Percentiles rank a stretch among this genome's conserved stretches.
These are phyloP conservation scores for Chondrilla cf. caribensis DNA, from an alignment of 37 sponge, comb jelly and placozoan species.

Conservation along the genomic window DNA sequence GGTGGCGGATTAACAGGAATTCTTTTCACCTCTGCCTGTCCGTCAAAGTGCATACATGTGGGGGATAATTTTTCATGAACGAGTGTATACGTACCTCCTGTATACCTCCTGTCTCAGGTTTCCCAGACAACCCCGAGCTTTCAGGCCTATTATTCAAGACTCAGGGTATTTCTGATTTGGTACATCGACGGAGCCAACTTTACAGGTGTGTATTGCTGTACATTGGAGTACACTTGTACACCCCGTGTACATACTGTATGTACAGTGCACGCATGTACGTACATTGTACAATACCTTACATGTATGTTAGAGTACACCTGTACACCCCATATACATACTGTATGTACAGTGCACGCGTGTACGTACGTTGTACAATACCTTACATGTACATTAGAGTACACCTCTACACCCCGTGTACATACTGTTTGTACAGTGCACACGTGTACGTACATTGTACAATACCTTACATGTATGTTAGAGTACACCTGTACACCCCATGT, in stretches of 20 bases:
- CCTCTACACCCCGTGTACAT: too few relatives aligned
- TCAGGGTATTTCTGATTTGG: conserved; percentile 84
- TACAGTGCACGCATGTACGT: neutral
- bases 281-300: neutral
- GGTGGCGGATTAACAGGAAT: too few relatives aligned
- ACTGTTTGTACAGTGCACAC: neutral
- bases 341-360: neutral
- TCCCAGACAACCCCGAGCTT: conserved; percentile 52
- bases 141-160: conserved; percentile 49
- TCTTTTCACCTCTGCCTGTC: too few relatives aligned
- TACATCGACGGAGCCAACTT: conserved; percentile 87
- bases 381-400: too few relatives aligned
- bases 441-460: neutral
- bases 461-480: too few relatives aligned
- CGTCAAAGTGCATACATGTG: too few relatives aligned
- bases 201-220: conserved; percentile 75
- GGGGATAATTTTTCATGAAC: too few relatives aligned
- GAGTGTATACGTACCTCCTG: too few relatives aligned
- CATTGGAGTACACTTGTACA: neutral
- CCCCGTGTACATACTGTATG: neutral
- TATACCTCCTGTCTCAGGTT: conserved; percentile 21
- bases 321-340: too few relatives aligned
- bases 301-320: too few relatives aligned
- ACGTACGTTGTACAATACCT: neutral
- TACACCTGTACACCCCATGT: too few relatives aligned